phyloP scores from a whole-genome alignment of 2,797 vertebrate genomes.

The Spheniscus humboldti region DNA sequence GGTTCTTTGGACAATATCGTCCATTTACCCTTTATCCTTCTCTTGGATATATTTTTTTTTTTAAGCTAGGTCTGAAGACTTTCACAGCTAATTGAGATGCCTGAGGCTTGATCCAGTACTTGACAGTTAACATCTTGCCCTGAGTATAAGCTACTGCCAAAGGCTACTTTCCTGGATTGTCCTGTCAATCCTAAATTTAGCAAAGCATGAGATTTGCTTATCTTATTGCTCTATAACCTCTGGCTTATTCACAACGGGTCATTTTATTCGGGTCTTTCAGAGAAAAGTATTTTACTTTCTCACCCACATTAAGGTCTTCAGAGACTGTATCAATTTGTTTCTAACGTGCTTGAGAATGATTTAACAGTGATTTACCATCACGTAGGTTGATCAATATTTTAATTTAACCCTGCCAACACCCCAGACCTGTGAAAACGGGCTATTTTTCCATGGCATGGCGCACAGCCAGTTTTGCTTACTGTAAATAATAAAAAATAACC shows the following conservation, averaged over 20 bases:
- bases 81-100: slow-evolving; percentile 58
- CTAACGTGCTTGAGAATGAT: neutral
- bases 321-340: neutral
- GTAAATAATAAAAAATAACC: neutral
- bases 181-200: slow-evolving; percentile 55
- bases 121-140: slow-evolving; percentile 71
- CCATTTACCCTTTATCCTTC: neutral
- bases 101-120: slow-evolving; percentile 61
- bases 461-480: no score
- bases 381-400: neutral
- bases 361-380: neutral
- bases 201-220: neutral
- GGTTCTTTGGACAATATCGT: slow-evolving; percentile 16
- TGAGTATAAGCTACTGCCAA: slow-evolving; percentile 31
- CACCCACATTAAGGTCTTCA: neutral
- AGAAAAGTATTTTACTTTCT: neutral
- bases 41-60: neutral
- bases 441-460: fast-evolving
- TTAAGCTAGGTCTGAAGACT: neutral
- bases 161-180: slow-evolving; percentile 36
- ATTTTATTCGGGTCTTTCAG: neutral
- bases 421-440: fast-evolving
- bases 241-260: neutral
- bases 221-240: neutral
- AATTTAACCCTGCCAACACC: neutral